Percentiles rank a stretch among this genome's conserved stretches.
Evolutionary conservation across 2,888 invertebrate species (phyloP).

Genomic region (Harpagoxenus sublaevis): DNA sequence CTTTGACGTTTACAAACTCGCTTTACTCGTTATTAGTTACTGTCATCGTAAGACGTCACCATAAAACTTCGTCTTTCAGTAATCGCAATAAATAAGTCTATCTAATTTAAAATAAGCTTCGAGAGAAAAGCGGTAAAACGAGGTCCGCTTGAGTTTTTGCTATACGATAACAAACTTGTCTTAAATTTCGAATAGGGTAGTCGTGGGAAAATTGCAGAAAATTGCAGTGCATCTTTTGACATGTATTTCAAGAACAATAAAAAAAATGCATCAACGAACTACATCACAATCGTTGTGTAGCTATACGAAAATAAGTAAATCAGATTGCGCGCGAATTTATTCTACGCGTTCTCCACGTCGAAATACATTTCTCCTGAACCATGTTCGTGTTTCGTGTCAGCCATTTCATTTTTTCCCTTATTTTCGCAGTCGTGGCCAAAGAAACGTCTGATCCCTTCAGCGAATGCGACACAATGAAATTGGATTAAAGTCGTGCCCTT

Average conservation of each 20-base stretch:
- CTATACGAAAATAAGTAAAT: slow-evolving; percentile 8
- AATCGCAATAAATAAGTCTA: background rate
- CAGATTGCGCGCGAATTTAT: slow-evolving; percentile 26
- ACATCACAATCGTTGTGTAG: background rate
- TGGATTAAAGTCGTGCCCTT: slow-evolving; percentile 77
- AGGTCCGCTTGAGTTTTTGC: background rate
- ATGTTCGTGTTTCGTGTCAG: slow-evolving; percentile 10
- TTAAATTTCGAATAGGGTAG: background rate
- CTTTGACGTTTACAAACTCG: background rate
- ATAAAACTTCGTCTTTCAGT: background rate
- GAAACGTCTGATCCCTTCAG: slow-evolving; percentile 45
- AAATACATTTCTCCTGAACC: slow-evolving; percentile 8
- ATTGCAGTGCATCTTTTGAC: background rate
- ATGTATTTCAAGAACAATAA: background rate
- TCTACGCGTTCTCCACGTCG: background rate
- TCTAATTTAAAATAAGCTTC: background rate
- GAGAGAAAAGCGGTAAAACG: background rate
- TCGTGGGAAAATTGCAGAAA: slow-evolving; percentile 30
- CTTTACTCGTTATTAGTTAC: background rate
- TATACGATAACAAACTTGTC: background rate
- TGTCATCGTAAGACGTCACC: background rate
- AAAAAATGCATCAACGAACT: background rate
- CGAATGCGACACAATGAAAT: slow-evolving; percentile 77
- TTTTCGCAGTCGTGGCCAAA: slow-evolving; percentile 24
- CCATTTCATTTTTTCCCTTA: slow-evolving; percentile 23